Base-by-base conservation (phyloP, 2,888 invertebrate genomes). In the Platerodrilus igneus region DNA sequence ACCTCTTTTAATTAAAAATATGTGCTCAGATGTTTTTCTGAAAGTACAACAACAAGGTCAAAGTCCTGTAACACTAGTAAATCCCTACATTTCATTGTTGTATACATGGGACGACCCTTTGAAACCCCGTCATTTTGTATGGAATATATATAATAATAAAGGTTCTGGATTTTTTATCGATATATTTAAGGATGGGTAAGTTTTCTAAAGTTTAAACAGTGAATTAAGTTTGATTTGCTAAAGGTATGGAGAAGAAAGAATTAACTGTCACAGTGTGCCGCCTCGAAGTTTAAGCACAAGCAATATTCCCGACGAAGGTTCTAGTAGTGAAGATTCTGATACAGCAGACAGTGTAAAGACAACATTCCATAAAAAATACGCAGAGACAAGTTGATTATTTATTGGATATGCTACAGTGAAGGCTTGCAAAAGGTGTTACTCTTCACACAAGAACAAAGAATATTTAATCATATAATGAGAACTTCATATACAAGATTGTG, bases 21-120 rank as follows among this genome's bases (percentile, higher is more conserved):
- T 85, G 18, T 88, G 88, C 60, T 82, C 83, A 32, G 86, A 88
- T 56, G 68, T 88, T 33, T 87, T 86, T 65, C 68, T 89, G 23
- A 87, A 87, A 63, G 75, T 89, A 21, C 82, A 86, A 51, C 88
- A 89, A 67, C 58, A 66, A 17, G 69, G 69, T 51, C 52, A 76
- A 60, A 70, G 73, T 13, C 76, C 79, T 67, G 86, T 86, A 27
- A 85, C 85, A 0, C 67, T 89, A 15, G 65, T 89, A 29, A 85
- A 82, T 55, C 86, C 88, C 0, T 79, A 79, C 52, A 80, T 87
- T 63, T 79, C 83, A 6, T 69, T 87, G 58, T 63, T 88, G 19
- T 88, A 87, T 59, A 88, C 89, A 0, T 90, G 89, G 89, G 88
- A 88, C 55, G 87, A 90, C 63, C 88, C 88, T 0, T 77, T 78